phyloP scores from a whole-genome alignment of 1,140 invertebrate species.

The Zaprionus tsacasi region DNA sequence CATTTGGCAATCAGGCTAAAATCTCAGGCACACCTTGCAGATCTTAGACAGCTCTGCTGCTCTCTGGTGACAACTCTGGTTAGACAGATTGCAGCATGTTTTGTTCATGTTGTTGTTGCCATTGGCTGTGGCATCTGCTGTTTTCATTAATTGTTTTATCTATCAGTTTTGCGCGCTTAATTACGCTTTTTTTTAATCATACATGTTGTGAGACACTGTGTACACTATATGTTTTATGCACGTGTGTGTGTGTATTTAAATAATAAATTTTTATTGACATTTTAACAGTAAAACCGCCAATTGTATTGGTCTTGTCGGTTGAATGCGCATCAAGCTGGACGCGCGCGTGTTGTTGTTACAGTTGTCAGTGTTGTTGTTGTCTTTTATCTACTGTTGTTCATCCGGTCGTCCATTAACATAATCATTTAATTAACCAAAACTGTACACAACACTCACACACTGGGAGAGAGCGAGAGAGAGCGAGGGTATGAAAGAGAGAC shows the following conservation, averaged over 20 bases:
- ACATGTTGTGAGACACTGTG: constrained; percentile 2
- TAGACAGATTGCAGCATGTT: constrained; percentile 66
- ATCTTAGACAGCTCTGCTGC: constrained; percentile 44
- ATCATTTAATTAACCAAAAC: constrained; percentile 82
- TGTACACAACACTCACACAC: constrained; percentile 43
- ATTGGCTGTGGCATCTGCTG: constrained; percentile 61
- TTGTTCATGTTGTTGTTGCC: constrained; percentile 11
- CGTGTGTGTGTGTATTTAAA: constrained; percentile 59
- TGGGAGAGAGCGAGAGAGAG: too few relatives aligned
- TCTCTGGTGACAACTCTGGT: constrained; percentile 37
- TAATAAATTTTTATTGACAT: constrained; percentile 81
- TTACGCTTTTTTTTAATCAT: constrained; percentile 58
- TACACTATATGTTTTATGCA: constrained; percentile 37
- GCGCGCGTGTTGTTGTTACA: constrained; percentile 14
- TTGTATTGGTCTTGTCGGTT: constrained; percentile 74
- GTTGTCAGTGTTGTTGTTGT: constrained; percentile 26
- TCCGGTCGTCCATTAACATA: constrained; percentile 82
- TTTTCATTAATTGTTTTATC: constrained; percentile 78
- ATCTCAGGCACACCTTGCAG: constrained; percentile 32
- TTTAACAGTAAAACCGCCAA: constrained; percentile 79
- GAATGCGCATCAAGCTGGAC: constrained; percentile 59
- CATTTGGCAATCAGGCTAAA: constrained; percentile 38
- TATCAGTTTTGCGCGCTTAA: constrained; percentile 69
- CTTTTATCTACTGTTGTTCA: constrained; percentile 70
- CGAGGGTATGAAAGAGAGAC: neutral